Evolutionary conservation across 2,113 vertebrate genomes (phyloP).

Genomic region (Antigone vipio): DNA sequence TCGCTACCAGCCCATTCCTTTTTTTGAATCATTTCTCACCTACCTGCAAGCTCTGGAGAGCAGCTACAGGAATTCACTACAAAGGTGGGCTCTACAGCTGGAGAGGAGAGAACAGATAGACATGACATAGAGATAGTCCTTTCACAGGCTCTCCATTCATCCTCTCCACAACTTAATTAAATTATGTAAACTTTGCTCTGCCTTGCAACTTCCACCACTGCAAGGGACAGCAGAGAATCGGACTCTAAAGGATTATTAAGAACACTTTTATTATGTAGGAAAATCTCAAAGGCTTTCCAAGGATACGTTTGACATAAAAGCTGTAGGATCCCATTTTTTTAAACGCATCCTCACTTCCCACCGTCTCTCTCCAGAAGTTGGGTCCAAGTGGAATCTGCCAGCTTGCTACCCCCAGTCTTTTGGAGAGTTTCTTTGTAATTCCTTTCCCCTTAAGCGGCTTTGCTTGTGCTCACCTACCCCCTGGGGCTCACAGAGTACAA

Average conservation of each 20-base stretch:
- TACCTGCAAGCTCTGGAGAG: not conserved
- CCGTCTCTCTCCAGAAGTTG: not conserved
- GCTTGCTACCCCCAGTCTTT: not conserved
- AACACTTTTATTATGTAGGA: not conserved
- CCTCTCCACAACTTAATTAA: not conserved
- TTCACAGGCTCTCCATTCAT: not conserved
- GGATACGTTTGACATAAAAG: not conserved
- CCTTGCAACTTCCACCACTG: not conserved
- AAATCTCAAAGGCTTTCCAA: not conserved
- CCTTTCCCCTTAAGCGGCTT: constrained; percentile 33
- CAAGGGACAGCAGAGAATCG: not conserved
- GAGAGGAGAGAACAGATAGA: not conserved
- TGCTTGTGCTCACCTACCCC: constrained; percentile 47
- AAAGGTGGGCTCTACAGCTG: not conserved
- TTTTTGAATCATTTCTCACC: not conserved
- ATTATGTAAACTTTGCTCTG: not conserved
- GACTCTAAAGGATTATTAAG: not conserved
- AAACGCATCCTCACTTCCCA: not conserved
- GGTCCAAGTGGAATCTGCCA: not conserved
- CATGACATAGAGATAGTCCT: not conserved
- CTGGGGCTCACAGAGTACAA: constrained; percentile 33
- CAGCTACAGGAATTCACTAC: not conserved
- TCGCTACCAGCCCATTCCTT: not conserved
- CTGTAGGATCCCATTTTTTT: not conserved
- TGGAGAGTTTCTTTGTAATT: constrained; percentile 50